phyloP scores from a whole-genome alignment of 2,888 invertebrate genomes.

The Parochlus steinenii region DNA sequence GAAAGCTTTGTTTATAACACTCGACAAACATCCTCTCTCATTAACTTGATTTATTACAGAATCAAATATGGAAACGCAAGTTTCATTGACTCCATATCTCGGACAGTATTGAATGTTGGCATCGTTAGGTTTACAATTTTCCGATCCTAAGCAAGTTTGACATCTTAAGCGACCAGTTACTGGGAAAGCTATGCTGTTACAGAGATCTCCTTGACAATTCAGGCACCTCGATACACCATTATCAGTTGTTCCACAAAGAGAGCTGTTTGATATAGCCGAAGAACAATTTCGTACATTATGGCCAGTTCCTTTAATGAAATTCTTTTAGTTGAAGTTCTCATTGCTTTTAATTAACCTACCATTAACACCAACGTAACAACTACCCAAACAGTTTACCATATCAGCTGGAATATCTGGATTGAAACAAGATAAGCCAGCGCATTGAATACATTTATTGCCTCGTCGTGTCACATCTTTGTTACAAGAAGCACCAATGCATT shows the following conservation, averaged over 20 bases:
- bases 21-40: slow-evolving; percentile 10
- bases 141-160: background rate
- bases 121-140: background rate
- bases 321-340: too few species aligned
- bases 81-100: slow-evolving; percentile 2
- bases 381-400: slow-evolving; percentile 4
- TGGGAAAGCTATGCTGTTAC: slow-evolving; percentile 6
- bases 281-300: slow-evolving; percentile 4
- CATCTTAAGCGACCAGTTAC: slow-evolving; percentile 1
- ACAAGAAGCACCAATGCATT: background rate
- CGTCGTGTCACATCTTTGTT: background rate
- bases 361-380: slow-evolving; percentile 7
- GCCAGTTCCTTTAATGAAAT: too few species aligned
- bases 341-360: too few species aligned
- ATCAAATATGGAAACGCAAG: slow-evolving; percentile 6
- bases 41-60: slow-evolving; percentile 4
- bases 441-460: slow-evolving; percentile 7
- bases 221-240: background rate
- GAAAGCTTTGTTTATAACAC: background rate
- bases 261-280: background rate
- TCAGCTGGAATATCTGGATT: slow-evolving; percentile 1
- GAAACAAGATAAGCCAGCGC: slow-evolving; percentile 3
- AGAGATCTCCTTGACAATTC: slow-evolving; percentile 5
- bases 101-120: slow-evolving; percentile 4
- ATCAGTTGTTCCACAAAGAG: background rate